These are phyloP conservation scores for Drosophila subquinaria DNA, from an alignment of 2,888 invertebrate species.

Conservation along the genomic window DNA sequence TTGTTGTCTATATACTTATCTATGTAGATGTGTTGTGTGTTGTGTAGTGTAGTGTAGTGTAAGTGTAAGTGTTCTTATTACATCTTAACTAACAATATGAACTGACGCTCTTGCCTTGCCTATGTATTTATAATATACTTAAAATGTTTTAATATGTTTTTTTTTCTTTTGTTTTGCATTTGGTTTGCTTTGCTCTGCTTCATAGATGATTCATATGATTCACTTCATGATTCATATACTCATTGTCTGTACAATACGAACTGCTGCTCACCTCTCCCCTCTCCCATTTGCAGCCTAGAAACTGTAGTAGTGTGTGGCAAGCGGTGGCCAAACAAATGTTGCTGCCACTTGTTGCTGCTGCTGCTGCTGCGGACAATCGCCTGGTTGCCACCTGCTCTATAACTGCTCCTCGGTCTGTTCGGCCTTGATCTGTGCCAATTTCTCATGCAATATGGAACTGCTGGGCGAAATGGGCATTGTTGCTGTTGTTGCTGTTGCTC, in stretches of 20 bases:
- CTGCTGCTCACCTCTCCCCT: conserved; percentile 27
- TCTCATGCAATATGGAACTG: conserved; percentile 83
- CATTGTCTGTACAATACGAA: conserved; percentile 42
- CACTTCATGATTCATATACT: not conserved
- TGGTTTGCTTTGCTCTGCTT: conserved; percentile 38
- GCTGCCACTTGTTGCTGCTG: conserved; percentile 49
- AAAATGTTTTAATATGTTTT: conserved; percentile 14
- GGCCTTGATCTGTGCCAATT: conserved; percentile 85
- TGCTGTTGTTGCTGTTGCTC: conserved; percentile 3
- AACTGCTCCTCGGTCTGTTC: conserved; percentile 84
- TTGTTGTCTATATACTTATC: conserved; percentile 35
- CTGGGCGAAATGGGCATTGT: conserved; percentile 37
- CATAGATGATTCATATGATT: conserved; percentile 11
- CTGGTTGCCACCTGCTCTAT: conserved; percentile 82
- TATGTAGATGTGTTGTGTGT: conserved; percentile 22
- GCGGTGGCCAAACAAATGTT: conserved; percentile 64
- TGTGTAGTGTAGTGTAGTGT: conserved; percentile 28
- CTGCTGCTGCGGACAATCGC: conserved; percentile 1
- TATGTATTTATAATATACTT: conserved; percentile 28
- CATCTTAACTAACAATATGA: conserved; percentile 70
- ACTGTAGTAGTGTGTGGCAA: conserved; percentile 74
- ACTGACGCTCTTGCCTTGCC: conserved; percentile 41
- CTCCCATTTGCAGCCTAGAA: conserved; percentile 45
- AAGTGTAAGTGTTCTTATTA: conserved; percentile 44
- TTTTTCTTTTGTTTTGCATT: conserved; percentile 39